Evolutionary conservation across 2,888 invertebrate species (phyloP), one percentile per base, ranked within the genome.

Genomic region (Ypsolopha scabrella): DNA sequence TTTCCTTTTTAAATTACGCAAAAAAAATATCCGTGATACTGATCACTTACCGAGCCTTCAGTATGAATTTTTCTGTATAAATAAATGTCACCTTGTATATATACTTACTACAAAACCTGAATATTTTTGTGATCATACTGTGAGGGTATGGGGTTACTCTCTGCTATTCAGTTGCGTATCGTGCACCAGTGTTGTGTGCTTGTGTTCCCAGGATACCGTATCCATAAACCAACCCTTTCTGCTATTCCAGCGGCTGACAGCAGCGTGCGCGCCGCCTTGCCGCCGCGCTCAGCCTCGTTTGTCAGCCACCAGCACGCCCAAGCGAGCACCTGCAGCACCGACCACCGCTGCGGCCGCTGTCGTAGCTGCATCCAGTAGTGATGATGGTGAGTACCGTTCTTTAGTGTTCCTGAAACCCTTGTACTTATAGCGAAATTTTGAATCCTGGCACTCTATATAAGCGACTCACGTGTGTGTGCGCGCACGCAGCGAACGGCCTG

Each of bases 261-360:
- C 85, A 51, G 83, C 83, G 64, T 81, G 80, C 60, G 75, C 75
- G 37, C 67, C 82, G 55, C 85, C 85, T 41, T 86, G 85, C 54
- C 74, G 82, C 10, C 80, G 85, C 41, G 75, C 72, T 54, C 81
- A 78, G 62, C 74, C 75, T 1, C 61, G 71, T 8, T 68, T 76
- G 41, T 72, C 72, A 37, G 65, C 64, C 50, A 62, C 70, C 6
- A 72, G 64, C 60, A 73, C 77, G 34, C 72, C 78, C 51, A 75
- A 76, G 56, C 71, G 72, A 56, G 61, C 67, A 60, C 68, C 64
- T 48, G 61, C 65, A 52, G 65, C 63, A 52, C 55, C 59, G 9
- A 56, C 54, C 36, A 50, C 58, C 43, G 52, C 61, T 36, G 36
- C 24, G 4, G 24, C 57, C 52, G 51, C 56, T 33, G 41, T n/a